Conservation (phyloP, 92 coral and sea anemone genomes). For the Virgularia gustaviana region DNA sequence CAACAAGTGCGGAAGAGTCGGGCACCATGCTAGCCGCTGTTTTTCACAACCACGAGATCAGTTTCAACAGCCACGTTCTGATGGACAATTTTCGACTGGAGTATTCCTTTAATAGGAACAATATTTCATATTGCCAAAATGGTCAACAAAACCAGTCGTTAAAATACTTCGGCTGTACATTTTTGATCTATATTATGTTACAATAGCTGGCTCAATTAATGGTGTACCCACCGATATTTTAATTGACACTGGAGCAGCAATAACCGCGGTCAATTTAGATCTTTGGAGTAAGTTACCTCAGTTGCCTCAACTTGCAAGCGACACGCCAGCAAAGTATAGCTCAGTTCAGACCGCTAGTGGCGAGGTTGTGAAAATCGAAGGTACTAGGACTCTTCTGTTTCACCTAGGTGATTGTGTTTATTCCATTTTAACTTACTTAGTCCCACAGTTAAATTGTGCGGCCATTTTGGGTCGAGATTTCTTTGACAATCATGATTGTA, state of each 20-base stretch:
- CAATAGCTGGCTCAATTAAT: background rate
- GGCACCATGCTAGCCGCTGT: no score
- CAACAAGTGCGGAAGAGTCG: no score
- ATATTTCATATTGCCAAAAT: no score
- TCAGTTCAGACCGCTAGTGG: slow-evolving; percentile 1
- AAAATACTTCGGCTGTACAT: no score
- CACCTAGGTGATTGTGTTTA: background rate
- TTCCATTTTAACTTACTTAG: background rate
- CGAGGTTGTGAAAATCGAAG: background rate
- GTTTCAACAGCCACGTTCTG: no score
- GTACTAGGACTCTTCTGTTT: background rate
- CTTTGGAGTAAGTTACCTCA: background rate
- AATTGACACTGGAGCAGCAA: slow-evolving; percentile 1
- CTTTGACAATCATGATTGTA: background rate
- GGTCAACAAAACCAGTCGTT: no score
- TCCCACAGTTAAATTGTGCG: background rate
- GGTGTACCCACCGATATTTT: background rate
- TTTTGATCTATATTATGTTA: no score
- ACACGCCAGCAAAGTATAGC: background rate
- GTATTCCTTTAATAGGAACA: no score
- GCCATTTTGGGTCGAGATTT: slow-evolving; percentile 4
- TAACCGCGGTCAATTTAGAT: background rate
- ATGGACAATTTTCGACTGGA: no score
- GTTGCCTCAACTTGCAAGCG: background rate
- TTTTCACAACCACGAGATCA: no score